Conservation (phyloP, 2,113 vertebrate species). For the Edolisoma coerulescens region DNA sequence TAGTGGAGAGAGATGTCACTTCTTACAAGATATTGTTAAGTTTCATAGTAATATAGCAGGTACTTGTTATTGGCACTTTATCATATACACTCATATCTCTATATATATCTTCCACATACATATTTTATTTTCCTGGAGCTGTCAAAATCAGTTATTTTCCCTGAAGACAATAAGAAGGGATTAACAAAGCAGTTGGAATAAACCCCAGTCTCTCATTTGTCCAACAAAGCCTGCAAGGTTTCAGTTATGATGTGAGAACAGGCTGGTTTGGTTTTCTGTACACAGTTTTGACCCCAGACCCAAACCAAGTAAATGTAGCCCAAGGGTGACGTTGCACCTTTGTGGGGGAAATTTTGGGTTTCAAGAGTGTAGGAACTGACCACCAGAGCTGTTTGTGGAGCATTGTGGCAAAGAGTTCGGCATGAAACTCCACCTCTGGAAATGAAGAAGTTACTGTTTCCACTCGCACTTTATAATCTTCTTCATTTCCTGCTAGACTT, state of each 20-base stretch:
- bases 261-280: background rate
- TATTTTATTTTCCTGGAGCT: background rate
- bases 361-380: background rate
- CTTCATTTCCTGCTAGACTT: background rate
- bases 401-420: background rate
- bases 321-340: background rate
- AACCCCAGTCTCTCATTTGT: background rate
- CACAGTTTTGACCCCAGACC: background rate
- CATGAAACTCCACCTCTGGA: background rate
- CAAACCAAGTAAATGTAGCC: background rate
- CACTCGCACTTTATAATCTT: background rate
- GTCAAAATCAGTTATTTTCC: conserved; percentile 12
- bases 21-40: conserved; percentile 5
- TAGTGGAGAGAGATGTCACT: background rate
- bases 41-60: background rate
- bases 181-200: background rate
- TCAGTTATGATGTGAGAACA: background rate
- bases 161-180: background rate
- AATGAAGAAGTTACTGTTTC: background rate
- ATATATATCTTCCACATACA: background rate
- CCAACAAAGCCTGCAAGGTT: background rate
- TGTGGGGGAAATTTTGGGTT: background rate
- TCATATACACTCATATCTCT: background rate
- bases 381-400: background rate
- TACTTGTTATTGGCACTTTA: conserved; percentile 16